Base-by-base conservation (phyloP, 2,113 vertebrate genomes). In the Datnioides undecimradiatus region DNA sequence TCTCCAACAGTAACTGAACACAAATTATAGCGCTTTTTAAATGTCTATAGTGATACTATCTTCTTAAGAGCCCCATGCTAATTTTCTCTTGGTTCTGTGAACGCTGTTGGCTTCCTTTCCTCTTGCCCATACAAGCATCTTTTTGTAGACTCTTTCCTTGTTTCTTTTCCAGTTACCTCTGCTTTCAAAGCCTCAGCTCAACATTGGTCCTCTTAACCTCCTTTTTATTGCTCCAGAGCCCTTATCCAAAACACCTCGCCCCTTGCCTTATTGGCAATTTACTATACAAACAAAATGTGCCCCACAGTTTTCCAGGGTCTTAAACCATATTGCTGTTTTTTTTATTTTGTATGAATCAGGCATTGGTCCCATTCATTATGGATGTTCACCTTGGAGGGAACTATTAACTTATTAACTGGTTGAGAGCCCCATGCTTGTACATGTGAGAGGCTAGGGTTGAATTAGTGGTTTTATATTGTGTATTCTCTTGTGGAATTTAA, bases 121-220 rank as follows among this genome's bases (percentile, higher is more conserved):
- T 85, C 52, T 52, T 70, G 65, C 57, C 73, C 73, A 49, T 66
- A 82, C 76, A 79, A 55, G 63, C 68, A 80, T 83, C 54, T 72
- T 80, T 85, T 80, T 83, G 74, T 75, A 8, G 38, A 66, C 75
- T 66, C 71, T 38, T 46, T 63, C 33, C 59, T 45, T 34, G 41
- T 68, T 63, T 87, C 70, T 84, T 71, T 79, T 68, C 69, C 31
- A 70, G 73, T 75, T 84, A 76, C 84, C 80, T 74, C 66, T 68
- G 58, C 65, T 75, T 67, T 76, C 31, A 84, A 67, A 75, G 52
- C 71, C 49, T 79, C 23, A 4, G 46, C 63, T 55, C 60, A 63
- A 76, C 58, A 62, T 31, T 48, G 43, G 25, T 76, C 55, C 55
- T 73, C 74, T 79, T 80, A 84, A 81, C 62, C 63, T 83, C 27